Percentiles rank a stretch among this genome's conserved stretches.
Conservation (phyloP, 2,113 vertebrate species). For the Dipodomys stephensi region DNA sequence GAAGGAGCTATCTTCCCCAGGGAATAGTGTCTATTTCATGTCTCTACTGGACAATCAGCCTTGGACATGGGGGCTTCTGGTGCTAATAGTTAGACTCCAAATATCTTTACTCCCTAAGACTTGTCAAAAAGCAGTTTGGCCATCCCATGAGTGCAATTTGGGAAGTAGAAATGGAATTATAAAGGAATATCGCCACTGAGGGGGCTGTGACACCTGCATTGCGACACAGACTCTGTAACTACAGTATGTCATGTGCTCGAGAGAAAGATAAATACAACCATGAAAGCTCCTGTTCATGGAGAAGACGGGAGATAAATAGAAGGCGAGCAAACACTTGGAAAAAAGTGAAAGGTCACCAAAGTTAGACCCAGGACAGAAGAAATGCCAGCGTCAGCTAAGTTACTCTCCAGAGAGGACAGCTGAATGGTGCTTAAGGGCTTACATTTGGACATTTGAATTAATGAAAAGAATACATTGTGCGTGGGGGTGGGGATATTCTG, state of each 20-base stretch:
- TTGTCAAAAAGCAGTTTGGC: background rate
- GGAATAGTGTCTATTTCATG: background rate
- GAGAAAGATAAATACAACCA: slow-evolving; percentile 21
- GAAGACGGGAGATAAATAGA: background rate
- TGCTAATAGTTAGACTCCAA: background rate
- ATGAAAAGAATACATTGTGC: background rate
- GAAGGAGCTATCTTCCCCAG: background rate
- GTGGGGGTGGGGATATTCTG: background rate
- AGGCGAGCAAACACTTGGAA: slow-evolving; percentile 2
- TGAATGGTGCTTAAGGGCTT: background rate
- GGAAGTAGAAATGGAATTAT: background rate
- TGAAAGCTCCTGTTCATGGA: background rate
- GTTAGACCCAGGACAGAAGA: background rate
- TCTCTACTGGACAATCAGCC: background rate
- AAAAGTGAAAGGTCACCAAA: background rate
- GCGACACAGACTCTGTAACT: background rate
- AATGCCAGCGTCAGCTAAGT: background rate
- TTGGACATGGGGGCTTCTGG: background rate
- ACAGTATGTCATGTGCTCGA: background rate
- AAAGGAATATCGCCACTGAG: background rate
- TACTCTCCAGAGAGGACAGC: background rate
- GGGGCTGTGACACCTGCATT: background rate
- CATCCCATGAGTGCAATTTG: background rate
- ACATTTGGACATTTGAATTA: background rate
- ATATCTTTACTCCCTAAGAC: background rate